Evolutionary conservation across 2,113 vertebrate species (phyloP).

Genomic region (Eidolon helvum): DNA sequence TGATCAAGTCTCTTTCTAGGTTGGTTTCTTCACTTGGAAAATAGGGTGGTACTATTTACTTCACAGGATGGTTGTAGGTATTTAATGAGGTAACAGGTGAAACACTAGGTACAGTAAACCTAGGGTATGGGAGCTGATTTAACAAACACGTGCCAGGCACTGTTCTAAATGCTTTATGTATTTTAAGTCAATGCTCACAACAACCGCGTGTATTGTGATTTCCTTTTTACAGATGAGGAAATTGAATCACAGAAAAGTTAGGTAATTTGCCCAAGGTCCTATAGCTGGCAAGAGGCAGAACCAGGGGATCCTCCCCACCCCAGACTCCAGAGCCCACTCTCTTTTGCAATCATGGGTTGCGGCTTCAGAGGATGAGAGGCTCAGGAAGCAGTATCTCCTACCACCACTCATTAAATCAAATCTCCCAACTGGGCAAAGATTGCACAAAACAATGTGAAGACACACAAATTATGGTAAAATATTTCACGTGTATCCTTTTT

Average conservation of each 20-base stretch:
- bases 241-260: neutral
- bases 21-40: neutral
- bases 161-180: neutral
- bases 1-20: neutral
- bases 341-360: neutral
- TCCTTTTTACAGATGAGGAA: neutral
- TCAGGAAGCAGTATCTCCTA: neutral
- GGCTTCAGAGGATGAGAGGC: neutral
- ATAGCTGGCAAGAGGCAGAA: neutral
- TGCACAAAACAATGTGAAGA: too few species aligned
- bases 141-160: neutral
- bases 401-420: neutral
- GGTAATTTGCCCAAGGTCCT: neutral
- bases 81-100: neutral
- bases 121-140: neutral
- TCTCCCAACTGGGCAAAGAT: too few species aligned
- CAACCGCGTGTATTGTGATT: neutral
- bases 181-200: neutral
- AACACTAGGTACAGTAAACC: neutral
- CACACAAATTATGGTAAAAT: neutral
- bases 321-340: neutral
- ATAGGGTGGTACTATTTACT: neutral
- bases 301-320: neutral
- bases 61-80: neutral
- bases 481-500: neutral